Percentiles rank a stretch among this genome's conserved stretches.
phyloP scores from a whole-genome alignment of 1,140 invertebrate genomes.

The Phthorimaea operculella region DNA sequence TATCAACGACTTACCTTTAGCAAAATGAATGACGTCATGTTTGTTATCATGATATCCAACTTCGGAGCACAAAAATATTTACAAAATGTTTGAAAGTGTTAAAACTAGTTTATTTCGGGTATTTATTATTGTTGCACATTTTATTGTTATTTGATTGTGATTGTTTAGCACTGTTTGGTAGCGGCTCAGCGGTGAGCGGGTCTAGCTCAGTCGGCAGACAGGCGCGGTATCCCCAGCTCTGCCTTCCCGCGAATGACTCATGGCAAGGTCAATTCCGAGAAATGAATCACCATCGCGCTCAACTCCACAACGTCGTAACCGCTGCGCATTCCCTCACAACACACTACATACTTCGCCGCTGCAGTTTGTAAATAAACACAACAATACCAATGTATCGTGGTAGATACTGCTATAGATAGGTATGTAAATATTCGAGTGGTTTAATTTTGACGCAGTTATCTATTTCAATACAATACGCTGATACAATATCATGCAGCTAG shows the following conservation, averaged over 20 bases:
- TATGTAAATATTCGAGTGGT: too few species aligned
- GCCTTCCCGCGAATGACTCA: constrained; percentile 67
- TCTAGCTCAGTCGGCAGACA: constrained; percentile 61
- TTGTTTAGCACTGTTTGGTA: constrained; percentile 26
- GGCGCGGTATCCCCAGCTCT: constrained; percentile 68
- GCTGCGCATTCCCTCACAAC: constrained; percentile 54
- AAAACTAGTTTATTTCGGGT: constrained; percentile 32
- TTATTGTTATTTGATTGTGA: constrained; percentile 24
- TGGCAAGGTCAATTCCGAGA: constrained; percentile 69
- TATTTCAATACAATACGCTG: too few species aligned
- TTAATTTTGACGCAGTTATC: too few species aligned
- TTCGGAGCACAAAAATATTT: constrained; percentile 55
- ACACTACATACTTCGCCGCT: constrained; percentile 30
- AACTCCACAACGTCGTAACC: constrained; percentile 61
- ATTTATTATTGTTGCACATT: constrained; percentile 42
- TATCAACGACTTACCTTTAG: constrained; percentile 49
- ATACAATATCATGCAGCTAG: too few species aligned
- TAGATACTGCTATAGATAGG: too few species aligned
- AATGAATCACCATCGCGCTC: constrained; percentile 66
- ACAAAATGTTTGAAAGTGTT: constrained; percentile 31
- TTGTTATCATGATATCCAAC: constrained; percentile 66
- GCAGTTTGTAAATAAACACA: constrained; percentile 28
- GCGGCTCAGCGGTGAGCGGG: constrained; percentile 49
- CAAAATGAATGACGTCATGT: constrained; percentile 67
- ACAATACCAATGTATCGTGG: background rate